These are phyloP conservation scores for Epirrita christyi DNA, from an alignment of 2,888 invertebrate species.

Conservation along the genomic window DNA sequence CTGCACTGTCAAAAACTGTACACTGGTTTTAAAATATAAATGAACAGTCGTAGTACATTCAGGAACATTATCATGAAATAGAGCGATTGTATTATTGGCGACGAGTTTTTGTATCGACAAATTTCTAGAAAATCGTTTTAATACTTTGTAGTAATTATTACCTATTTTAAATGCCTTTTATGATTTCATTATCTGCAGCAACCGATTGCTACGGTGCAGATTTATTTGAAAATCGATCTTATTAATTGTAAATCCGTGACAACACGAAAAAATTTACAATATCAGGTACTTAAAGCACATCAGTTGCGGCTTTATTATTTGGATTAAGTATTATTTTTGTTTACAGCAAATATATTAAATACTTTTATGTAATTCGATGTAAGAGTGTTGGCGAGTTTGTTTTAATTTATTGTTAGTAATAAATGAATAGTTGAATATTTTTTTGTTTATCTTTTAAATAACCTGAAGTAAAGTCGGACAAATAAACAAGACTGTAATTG, in stretches of 20 bases:
- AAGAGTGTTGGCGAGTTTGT: constrained; percentile 28
- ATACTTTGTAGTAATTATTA: neutral
- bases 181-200: neutral
- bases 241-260: constrained; percentile 16
- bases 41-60: neutral
- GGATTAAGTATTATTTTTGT: constrained; percentile 25
- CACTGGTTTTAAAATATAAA: too few relatives aligned
- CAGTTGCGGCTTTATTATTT: constrained; percentile 22
- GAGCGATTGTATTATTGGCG: constrained; percentile 16
- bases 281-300: constrained; percentile 45
- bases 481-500: too few relatives aligned
- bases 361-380: constrained; percentile 31
- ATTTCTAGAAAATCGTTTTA: constrained; percentile 16
- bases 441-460: constrained; percentile 22
- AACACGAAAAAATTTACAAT: constrained; percentile 37
- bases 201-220: neutral
- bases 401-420: constrained; percentile 49
- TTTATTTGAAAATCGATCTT: neutral
- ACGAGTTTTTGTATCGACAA: constrained; percentile 15
- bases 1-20: too few relatives aligned
- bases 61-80: constrained; percentile 12
- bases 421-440: constrained; percentile 42
- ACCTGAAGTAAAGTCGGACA: too few relatives aligned
- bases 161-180: too few relatives aligned
- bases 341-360: constrained; percentile 23